Conservation (phyloP, 2,888 invertebrate genomes). For the Micropterix aruncella region DNA sequence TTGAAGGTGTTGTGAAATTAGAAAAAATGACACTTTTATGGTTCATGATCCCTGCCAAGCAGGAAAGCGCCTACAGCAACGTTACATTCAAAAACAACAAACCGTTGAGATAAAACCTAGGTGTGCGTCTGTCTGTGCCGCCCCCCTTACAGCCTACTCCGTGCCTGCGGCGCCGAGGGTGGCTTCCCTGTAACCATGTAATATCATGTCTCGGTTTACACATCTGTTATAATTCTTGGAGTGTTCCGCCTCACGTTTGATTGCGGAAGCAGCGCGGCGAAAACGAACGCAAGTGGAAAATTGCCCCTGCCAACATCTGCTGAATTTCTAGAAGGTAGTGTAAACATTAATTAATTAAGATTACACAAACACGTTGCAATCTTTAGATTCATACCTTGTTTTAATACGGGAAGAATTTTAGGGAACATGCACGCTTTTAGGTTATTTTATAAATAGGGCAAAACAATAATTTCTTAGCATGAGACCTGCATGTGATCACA, state of each 20-base stretch:
- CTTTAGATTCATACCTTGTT: too few species aligned
- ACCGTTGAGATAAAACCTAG: background rate
- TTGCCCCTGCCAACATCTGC: background rate
- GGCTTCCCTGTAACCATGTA: background rate
- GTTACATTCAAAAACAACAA: background rate
- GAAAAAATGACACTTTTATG: too few species aligned
- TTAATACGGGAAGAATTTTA: too few species aligned
- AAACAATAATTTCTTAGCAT: too few species aligned
- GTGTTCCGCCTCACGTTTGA: background rate
- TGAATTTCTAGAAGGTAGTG: too few species aligned
- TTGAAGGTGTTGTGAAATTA: too few species aligned
- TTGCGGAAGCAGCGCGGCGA: background rate
- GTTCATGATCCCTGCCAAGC: background rate
- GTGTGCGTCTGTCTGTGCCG: background rate
- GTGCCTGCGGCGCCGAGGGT: background rate
- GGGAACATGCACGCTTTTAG: too few species aligned
- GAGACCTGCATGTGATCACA: too few species aligned
- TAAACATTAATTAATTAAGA: too few species aligned
- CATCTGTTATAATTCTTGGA: background rate
- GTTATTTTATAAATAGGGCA: too few species aligned
- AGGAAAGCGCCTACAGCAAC: background rate
- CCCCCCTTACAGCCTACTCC: background rate
- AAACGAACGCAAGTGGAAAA: background rate
- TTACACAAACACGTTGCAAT: too few species aligned
- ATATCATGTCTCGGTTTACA: background rate